Conservation (phyloP, 1,140 invertebrate genomes). For the Drosophila bipectinata region DNA sequence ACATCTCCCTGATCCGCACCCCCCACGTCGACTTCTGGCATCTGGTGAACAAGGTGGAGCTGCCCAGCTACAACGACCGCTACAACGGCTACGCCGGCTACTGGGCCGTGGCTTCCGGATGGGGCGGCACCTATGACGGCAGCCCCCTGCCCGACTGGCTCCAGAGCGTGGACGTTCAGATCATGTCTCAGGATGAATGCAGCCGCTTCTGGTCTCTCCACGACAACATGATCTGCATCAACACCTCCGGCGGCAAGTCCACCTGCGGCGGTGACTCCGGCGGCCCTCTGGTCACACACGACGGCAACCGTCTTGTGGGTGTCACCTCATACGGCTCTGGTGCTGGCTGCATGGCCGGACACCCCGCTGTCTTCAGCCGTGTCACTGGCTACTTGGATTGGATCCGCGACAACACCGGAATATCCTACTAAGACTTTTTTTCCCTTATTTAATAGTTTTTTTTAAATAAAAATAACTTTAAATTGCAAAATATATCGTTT, state of each 20-base stretch:
- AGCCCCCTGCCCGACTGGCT: conserved; percentile 36
- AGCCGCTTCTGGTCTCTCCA: conserved; percentile 20
- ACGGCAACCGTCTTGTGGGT: conserved; percentile 48
- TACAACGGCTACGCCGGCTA: conserved; percentile 25
- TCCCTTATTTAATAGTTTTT: too few species aligned
- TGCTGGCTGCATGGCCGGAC: conserved; percentile 68
- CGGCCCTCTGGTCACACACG: conserved; percentile 83
- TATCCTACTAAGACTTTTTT: conserved; percentile 54
- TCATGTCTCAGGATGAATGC: conserved; percentile 43
- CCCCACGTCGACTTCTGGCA: conserved; percentile 33
- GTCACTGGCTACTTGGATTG: conserved; percentile 85
- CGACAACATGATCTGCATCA: conserved; percentile 61
- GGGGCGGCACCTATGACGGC: conserved; percentile 35
- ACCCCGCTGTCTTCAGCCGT: conserved; percentile 85
- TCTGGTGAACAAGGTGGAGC: conserved; percentile 32
- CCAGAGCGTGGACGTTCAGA: conserved; percentile 28
- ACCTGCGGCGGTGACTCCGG: conserved; percentile 85
- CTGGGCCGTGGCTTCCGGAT: conserved; percentile 35
- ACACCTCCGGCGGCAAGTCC: conserved; percentile 55
- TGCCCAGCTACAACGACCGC: conserved; percentile 27
- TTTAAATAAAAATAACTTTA: too few species aligned
- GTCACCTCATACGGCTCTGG: conserved; percentile 43
- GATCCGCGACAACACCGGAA: conserved; percentile 81
- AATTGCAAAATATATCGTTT: too few species aligned
- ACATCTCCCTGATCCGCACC: conserved; percentile 35